Base-by-base conservation (phyloP, 2,113 vertebrate genomes). In the Microtus montanus region DNA sequence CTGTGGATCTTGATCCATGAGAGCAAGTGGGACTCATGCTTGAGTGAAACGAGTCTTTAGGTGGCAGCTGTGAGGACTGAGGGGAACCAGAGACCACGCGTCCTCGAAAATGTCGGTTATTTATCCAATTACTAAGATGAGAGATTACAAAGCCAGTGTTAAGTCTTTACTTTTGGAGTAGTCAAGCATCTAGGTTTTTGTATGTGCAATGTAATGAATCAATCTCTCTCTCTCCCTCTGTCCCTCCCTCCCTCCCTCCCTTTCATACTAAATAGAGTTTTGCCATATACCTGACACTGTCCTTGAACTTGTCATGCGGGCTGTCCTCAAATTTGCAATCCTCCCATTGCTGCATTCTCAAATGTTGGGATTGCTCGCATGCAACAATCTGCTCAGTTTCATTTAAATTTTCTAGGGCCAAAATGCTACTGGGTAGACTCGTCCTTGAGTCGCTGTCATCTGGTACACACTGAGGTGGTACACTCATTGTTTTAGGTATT, bases 181-280 rank as follows among this genome's bases (percentile, higher is more conserved):
- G 38, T 26, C 61, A 41, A 44, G 88, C n/a, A 83, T 91, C 61
- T 77, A 88, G 68, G 75, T 75, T 93, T 95, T 91, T 38, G 38
- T 74, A 82, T 80, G 73, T 66, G 10, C 19, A 61, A 71, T 75
- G 58, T 20, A 58, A 20, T 58, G 58, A 58, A 58, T 58, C 58
- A 49, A 49, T 20, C 58, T 58, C 30, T 33, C 30, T 33, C 28
- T 30, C 64, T 33, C 26, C 5, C 5, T 58, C 54, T 3, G 41
- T 41, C 41, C 54, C 19, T 58, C 19, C 54, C 24, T 47, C 44
- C 28, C 11, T 26, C 8, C 5, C 22, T 41, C 17, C 5, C 49
- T 19, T 44, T 26, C 22, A 77, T 47, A 33, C 75, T 26, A 47
- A 8, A 66, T 7, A 84, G 61, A 13, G 82, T 44, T 38, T 64